A percentile compares a stretch with the other conserved stretches of the same genome.
Conservation (phyloP, 2,113 vertebrate species). For the Oncorhynchus masou region DNA sequence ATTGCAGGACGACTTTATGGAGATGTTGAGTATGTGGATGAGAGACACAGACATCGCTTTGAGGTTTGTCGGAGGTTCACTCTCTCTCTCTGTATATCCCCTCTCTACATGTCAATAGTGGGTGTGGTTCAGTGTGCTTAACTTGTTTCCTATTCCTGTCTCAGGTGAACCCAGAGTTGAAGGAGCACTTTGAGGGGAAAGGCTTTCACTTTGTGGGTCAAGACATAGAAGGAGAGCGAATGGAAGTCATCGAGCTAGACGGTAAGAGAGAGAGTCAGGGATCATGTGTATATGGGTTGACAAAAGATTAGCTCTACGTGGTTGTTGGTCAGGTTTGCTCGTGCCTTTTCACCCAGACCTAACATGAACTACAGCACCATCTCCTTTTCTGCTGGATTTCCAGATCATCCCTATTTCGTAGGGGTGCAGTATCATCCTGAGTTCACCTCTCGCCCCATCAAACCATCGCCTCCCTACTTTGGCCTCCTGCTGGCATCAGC, state of each 20-base stretch:
- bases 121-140: background rate
- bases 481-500: constrained; percentile 89
- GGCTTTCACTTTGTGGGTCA: constrained; percentile 92
- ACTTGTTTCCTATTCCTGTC: background rate
- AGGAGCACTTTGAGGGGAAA: constrained; percentile 83
- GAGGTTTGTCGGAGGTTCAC: constrained; percentile 73
- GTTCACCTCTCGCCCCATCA: constrained; percentile 94
- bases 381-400: constrained; percentile 6
- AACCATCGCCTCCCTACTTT: constrained; percentile 91
- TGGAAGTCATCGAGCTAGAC: constrained; percentile 93
- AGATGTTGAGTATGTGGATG: constrained; percentile 85
- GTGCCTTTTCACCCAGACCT: background rate
- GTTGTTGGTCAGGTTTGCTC: background rate
- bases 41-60: constrained; percentile 93
- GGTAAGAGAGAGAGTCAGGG: constrained; percentile 67
- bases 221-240: constrained; percentile 91
- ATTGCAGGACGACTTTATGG: constrained; percentile 87
- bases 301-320: background rate
- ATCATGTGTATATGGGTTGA: background rate
- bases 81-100: background rate
- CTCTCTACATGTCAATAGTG: background rate
- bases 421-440: constrained; percentile 96
- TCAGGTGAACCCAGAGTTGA: constrained; percentile 92
- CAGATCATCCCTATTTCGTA: constrained; percentile 93
- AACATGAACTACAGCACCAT: background rate